Base-by-base conservation (phyloP, 2,888 invertebrate species). In the Amiota minor region DNA sequence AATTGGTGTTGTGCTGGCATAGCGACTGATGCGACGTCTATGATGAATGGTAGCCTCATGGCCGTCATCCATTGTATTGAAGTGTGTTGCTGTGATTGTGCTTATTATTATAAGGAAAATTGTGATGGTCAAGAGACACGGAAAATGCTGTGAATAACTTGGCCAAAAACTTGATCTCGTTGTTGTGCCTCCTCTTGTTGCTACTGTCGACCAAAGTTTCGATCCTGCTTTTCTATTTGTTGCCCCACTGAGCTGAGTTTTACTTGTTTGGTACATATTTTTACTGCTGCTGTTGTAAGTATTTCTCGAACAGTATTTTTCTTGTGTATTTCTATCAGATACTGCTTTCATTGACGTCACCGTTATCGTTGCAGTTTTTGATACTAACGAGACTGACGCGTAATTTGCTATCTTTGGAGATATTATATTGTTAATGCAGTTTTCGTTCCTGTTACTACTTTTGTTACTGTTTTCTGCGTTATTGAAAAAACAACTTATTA, bases 351-450 rank as follows among this genome's bases (percentile, higher is more conserved):
- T 35, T 35, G 59, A 11, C 20, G 59, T 23, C 16, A 47, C 20
- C 46, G 64, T 35, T 64, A 53, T 14, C 56, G 49, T 65, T 72
- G 45, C 49, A 56, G 49, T n/a, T 45, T 3, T 64, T 67, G 67
- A 49, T 20, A 18, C 16, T 70, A 72, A 74, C 71, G 68, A 49
- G 35, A 72, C 62, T 71, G 71, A 53, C 67, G 50, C 67, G 53
- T 68, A 11, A n/a, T 14, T 50, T 23, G 70, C 71, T 61, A 73
- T 83, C 78, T 77, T 81, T 81, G 81, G 82, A 55, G 76, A 81
- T 59, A 75, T 67, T 73, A 76, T 70, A 62, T 68, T 62, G 9
- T 68, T 50, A 35, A 35, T 35, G 23, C n/a, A 16, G 20, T 68
- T 68, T 50, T 50, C 53, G 67, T 62, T 62, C 35, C 50, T 53